Base-by-base conservation (phyloP, 2,888 invertebrate genomes). In the Archips xylosteana region DNA sequence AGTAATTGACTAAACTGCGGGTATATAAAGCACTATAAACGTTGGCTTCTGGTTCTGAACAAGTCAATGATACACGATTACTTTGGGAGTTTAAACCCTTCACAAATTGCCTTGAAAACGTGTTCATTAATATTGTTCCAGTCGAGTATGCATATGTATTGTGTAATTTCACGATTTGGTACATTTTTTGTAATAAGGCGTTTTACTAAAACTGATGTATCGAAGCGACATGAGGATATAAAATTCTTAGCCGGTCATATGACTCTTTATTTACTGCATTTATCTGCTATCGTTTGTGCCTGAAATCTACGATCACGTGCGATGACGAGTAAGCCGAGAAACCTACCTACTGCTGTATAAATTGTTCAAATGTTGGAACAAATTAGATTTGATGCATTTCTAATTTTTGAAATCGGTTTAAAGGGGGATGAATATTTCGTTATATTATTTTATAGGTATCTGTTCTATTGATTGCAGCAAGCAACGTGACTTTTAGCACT, bases 41-140 rank as follows among this genome's bases (percentile, higher is more conserved):
- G 67, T 45, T 51, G 59, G 74, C 64, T 69, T 63, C 64, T 59
- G 65, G 69, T 65, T 69, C 61, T 61, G 23, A 3, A 61, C 67
- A 60, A 66, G 66, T 67, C 67, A 74, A 71, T 71, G 57, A 67
- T 67, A 75, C 59, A 49, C 69, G 62, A 70, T 65, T 70, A 69
- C 60, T 70, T 67, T 63, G 10, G 8, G 36, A 51, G 62, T 69
- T 70, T 66, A 81, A 84, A 81, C 87, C 90, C 85, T 89, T 89
- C 88, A 90, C 90, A 87, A 88, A 82, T 89, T 84, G 85, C 90
- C 89, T 90, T 89, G 89, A 81, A 83, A 85, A 83, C 82, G 77
- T 80, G 85, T 80, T 80, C 78, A 81, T 84, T 82, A 84, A 83
- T 83, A 79, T 77, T 82, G 72, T 81, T 65, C 76, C 79, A 81